phyloP scores from a whole-genome alignment of 2,888 invertebrate species.

The Schizotus pectinicornis region DNA sequence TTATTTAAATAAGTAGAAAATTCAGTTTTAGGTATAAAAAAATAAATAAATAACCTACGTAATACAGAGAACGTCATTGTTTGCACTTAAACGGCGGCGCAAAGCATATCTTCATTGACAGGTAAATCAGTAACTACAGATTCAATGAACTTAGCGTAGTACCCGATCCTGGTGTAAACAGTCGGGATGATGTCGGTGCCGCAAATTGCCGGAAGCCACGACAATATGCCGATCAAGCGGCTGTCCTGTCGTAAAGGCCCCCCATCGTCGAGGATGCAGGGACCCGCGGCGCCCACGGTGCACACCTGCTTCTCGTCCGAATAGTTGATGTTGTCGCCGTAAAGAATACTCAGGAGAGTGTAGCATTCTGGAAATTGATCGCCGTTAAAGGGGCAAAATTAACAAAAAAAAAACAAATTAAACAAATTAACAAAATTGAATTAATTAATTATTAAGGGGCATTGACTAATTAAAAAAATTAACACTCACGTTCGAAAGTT shows the following conservation, averaged over 20 bases:
- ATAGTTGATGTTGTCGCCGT: slow-evolving; percentile 9
- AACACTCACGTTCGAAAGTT: slow-evolving; percentile 4
- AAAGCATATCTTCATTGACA: neutral
- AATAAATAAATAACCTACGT: neutral
- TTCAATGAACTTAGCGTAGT: slow-evolving; percentile 17
- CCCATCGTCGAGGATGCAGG: slow-evolving; percentile 14
- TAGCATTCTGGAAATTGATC: slow-evolving; percentile 17
- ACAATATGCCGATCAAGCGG: slow-evolving; percentile 12
- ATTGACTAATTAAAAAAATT: neutral
- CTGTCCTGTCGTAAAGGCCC: slow-evolving; percentile 19
- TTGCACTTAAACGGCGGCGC: neutral
- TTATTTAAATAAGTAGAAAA: slow-evolving; percentile 14
- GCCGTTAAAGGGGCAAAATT: too few relatives aligned
- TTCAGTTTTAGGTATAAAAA: slow-evolving; percentile 1
- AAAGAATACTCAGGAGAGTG: neutral
- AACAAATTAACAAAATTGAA: too few relatives aligned
- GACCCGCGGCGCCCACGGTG: slow-evolving; percentile 7
- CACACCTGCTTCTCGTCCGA: slow-evolving; percentile 14
- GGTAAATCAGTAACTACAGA: slow-evolving; percentile 14
- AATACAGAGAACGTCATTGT: neutral
- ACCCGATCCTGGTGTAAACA: slow-evolving; percentile 14
- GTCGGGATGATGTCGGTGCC: slow-evolving; percentile 4
- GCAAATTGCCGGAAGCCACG: slow-evolving; percentile 15
- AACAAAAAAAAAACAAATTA: too few relatives aligned
- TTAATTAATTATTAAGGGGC: too few relatives aligned